phyloP scores from a whole-genome alignment of 2,888 invertebrate species.

The Rhingia rostrata region DNA sequence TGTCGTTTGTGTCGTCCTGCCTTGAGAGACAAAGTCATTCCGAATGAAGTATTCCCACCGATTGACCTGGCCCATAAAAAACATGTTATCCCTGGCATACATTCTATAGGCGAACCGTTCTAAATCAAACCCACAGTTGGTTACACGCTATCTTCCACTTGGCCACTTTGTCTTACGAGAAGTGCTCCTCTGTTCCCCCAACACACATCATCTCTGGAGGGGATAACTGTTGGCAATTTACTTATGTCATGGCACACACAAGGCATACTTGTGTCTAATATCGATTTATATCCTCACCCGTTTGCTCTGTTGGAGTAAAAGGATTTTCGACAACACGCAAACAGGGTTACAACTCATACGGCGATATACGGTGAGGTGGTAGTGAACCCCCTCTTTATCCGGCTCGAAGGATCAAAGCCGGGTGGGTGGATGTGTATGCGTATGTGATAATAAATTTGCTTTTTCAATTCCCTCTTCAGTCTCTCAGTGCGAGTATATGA shows the following conservation, averaged over 20 bases:
- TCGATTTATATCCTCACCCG: slow-evolving; percentile 27
- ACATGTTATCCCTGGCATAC: slow-evolving; percentile 39
- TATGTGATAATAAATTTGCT: slow-evolving; percentile 25
- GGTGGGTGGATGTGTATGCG: slow-evolving; percentile 1
- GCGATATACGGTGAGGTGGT: slow-evolving; percentile 1
- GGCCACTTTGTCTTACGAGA: slow-evolving; percentile 32
- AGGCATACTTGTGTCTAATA: slow-evolving; percentile 21
- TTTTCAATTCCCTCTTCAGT: not conserved
- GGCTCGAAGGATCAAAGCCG: slow-evolving; percentile 21
- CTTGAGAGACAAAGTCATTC: slow-evolving; percentile 42
- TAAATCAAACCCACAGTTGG: slow-evolving; percentile 55
- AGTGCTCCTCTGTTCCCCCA: not conserved
- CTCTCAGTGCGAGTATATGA: not conserved
- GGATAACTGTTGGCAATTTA: slow-evolving; percentile 47
- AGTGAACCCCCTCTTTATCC: slow-evolving; percentile 5
- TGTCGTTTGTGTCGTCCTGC: not conserved
- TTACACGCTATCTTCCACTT: slow-evolving; percentile 50
- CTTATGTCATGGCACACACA: slow-evolving; percentile 34
- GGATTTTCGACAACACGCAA: slow-evolving; percentile 55
- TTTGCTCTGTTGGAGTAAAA: not conserved
- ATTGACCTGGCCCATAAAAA: slow-evolving; percentile 50
- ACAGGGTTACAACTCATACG: slow-evolving; percentile 20
- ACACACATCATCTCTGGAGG: not conserved
- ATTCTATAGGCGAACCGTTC: slow-evolving; percentile 35
- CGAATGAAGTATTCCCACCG: slow-evolving; percentile 41